Percentiles rank a stretch among this genome's conserved stretches.
Evolutionary conservation across 2,888 invertebrate species (phyloP).

Genomic region (Norana najaformis): DNA sequence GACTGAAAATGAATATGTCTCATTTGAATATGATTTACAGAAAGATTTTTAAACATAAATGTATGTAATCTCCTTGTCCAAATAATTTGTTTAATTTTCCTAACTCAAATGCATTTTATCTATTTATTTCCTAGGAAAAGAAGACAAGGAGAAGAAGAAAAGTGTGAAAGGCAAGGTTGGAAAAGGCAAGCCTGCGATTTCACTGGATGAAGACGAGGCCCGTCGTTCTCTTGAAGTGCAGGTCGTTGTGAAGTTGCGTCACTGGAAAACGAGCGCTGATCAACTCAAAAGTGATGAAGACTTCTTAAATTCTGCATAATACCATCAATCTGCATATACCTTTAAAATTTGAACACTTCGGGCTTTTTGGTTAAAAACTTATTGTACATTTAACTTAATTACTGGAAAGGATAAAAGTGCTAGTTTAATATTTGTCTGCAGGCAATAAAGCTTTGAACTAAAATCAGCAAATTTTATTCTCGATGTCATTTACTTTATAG

Average conservation of each 20-base stretch:
- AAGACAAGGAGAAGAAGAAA: slow-evolving; percentile 42
- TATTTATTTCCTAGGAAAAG: slow-evolving; percentile 33
- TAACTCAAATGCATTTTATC: not conserved
- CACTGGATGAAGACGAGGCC: slow-evolving; percentile 45
- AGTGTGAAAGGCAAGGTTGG: slow-evolving; percentile 24
- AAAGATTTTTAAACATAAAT: not conserved
- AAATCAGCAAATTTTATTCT: not conserved
- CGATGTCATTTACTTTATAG: not conserved
- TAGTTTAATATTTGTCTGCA: not conserved
- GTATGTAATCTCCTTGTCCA: not conserved
- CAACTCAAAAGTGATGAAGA: slow-evolving; percentile 41
- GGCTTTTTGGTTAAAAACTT: not conserved
- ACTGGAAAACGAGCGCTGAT: slow-evolving; percentile 58
- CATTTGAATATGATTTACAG: not conserved
- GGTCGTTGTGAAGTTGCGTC: slow-evolving; percentile 52
- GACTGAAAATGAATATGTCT: not conserved
- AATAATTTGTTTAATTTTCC: not conserved
- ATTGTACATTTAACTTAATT: not conserved
- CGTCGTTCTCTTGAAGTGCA: slow-evolving; percentile 52
- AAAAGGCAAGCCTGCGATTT: slow-evolving; percentile 40
- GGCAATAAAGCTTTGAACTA: not conserved
- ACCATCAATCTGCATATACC: not conserved
- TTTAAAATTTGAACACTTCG: not conserved
- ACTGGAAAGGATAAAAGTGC: not conserved
- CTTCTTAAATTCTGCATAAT: not conserved